Base-by-base conservation (phyloP, 2,113 vertebrate species). In the Elgaria multicarinata region DNA sequence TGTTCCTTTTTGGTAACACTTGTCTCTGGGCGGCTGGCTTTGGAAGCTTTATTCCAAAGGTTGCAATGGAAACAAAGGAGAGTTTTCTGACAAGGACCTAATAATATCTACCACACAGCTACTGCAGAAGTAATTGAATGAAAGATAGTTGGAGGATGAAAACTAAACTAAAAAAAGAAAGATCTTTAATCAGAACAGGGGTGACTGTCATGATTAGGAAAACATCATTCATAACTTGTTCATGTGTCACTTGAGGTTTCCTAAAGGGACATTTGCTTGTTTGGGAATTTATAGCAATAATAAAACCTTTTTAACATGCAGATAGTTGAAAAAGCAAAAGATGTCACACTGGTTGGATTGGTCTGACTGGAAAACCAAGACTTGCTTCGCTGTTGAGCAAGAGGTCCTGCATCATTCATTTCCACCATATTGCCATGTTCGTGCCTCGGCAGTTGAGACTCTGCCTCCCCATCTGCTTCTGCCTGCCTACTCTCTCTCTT, bases 21-120 rank as follows among this genome's bases (percentile, higher is more conserved):
- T 91, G 87, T 87, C 80, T 87, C 79, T 79, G 89, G 93, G 92
- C 79, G 80, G 89, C 89, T 95, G 84, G 92, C 94, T 90, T 89
- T 92, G 92, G 92, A 95, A 94, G 86, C 92, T 95, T 96, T 96
- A 93, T 95, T 97, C 97, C 92, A 96, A 96, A 95, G 0, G 88
- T 87, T 86, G 91, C 93, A 93, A 75, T 94, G 93, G 94, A 95
- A 95, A 93, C 55, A 92, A 95, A 94, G 91, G 92, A 95, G 92
- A 92, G 69, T 87, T 93, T 92, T 93, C 94, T 94, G 74, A 77
- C 86, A 82, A 67, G 0, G 69, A 75, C 88, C 87, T 44, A 87
- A 91, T 94, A 93, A 93, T 91, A 85, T 91, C 91, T 93, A 93
- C 90, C 92, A 83, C 91, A 93, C 94, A 93, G 88, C 92, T 92